Base-by-base conservation (phyloP, 2,797 vertebrate species). In the Siniperca obscura region DNA sequence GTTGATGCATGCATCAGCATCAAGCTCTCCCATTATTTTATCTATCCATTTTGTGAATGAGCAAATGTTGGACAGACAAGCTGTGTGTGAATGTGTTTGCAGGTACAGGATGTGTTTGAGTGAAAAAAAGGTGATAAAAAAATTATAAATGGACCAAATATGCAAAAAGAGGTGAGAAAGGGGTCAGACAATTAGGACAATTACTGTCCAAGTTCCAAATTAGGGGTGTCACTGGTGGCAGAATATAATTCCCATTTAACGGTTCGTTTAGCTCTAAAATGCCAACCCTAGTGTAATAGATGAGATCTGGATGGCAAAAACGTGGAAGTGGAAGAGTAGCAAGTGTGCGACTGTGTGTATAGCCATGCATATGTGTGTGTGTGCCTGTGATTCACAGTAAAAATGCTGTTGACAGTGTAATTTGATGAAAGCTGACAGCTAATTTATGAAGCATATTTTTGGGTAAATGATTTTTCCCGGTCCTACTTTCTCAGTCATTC, bases 401-500 rank as follows among this genome's bases (percentile, higher is more conserved):
- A 87, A 91, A 89, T 74, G 77, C 86, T 86, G 89, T 91, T 91
- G 90, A 93, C 86, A 80, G 86, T 69, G 85, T 92, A 85, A 93
- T 93, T 92, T 94, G 90, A 95, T 95, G 90, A 95, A 95, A 94
- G 84, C 87, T 95, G 94, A 93, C 93, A 95, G 93, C 92, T 94
- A 93, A 95, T 96, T 96, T 93, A 93, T 91, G 81, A 92, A 95
- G 90, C 94, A 95, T 95, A 95, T 95, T 96, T 95, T 92, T 65
- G 89, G 81, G 88, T 88, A 95, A 93, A 93, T 91, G 40, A 90
- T 92, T 94, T 93, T 93, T 88, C 64, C 89, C 36, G 74, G 62
- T 85, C 71, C 85, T 86, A 79, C 87, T 81, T 91, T 82, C 70
- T 86, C 86, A 83, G 86, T 88, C 88, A 88, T 91, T 89, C 81